Evolutionary conservation across 2,888 invertebrate genomes (phyloP).

Genomic region (Cremastobaeus sp.): DNA sequence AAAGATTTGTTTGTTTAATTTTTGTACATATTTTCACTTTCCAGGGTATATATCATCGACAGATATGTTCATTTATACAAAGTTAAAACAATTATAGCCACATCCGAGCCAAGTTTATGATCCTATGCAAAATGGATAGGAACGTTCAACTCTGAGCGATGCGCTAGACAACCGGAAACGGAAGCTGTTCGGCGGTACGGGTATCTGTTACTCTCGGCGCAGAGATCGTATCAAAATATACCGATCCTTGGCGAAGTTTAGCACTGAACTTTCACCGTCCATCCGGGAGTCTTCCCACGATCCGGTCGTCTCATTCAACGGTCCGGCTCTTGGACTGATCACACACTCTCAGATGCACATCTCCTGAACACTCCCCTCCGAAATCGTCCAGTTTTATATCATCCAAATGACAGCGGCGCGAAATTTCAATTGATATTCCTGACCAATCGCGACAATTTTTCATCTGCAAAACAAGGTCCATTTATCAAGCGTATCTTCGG

Average conservation of each 20-base stretch:
- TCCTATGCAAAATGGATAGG: constrained; percentile 5
- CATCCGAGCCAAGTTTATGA: constrained; percentile 17
- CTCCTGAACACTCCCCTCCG: constrained; percentile 34
- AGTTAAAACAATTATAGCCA: constrained; percentile 11
- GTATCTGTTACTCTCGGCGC: constrained; percentile 51
- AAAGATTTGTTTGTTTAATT: too few species aligned
- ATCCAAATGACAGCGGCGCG: constrained; percentile 3
- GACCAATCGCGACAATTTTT: constrained; percentile 22
- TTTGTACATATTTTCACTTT: too few species aligned
- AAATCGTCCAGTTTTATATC: constrained; percentile 40
- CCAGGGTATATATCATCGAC: too few species aligned
- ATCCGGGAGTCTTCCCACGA: constrained; percentile 60
- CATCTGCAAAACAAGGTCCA: constrained; percentile 12
- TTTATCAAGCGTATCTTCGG: constrained; percentile 10
- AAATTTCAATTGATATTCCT: constrained; percentile 33
- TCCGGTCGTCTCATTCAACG: constrained; percentile 49
- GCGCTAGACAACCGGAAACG: constrained; percentile 56
- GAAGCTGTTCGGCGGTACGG: constrained; percentile 53
- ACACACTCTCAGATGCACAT: too few species aligned
- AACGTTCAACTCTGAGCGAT: constrained; percentile 20
- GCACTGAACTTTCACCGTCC: constrained; percentile 66
- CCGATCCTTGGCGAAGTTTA: constrained; percentile 62
- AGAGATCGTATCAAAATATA: constrained; percentile 64
- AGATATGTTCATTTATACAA: too few species aligned
- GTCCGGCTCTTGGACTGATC: constrained; percentile 32